These are phyloP conservation scores for Lepisosteus oculatus DNA, from an alignment of 2,113 vertebrate genomes.

Conservation along the genomic window DNA sequence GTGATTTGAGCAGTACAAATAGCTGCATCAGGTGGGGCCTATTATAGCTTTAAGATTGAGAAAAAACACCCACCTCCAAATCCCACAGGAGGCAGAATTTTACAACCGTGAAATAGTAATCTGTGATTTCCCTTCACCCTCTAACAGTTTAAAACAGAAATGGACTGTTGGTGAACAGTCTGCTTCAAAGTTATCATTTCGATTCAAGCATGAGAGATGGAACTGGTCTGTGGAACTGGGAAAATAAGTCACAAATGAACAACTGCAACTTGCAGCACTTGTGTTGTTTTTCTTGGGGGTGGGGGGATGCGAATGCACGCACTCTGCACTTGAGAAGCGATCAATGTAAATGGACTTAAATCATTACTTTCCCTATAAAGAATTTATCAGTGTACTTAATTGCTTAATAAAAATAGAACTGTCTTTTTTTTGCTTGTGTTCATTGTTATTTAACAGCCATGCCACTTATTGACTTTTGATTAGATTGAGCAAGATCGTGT, in stretches of 20 bases:
- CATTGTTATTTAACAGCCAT: neutral
- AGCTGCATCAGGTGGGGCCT: neutral
- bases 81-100: neutral
- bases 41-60: neutral
- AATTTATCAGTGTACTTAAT: neutral
- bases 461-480: neutral
- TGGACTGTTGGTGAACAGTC: neutral
- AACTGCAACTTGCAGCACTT: too few relatives aligned
- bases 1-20: neutral
- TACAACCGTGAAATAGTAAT: conserved; percentile 5
- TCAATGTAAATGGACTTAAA: conserved; percentile 10
- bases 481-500: neutral
- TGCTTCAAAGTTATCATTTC: neutral
- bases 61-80: neutral
- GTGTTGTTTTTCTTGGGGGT: too few relatives aligned
- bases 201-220: neutral
- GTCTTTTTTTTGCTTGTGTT: neutral
- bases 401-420: conserved; percentile 2
- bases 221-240: neutral
- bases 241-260: neutral
- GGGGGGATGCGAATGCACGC: neutral
- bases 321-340: neutral
- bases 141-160: conserved; percentile 2
- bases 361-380: neutral
- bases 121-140: neutral